Evolutionary conservation across 2,797 vertebrate genomes (phyloP).

Genomic region (Pyrrhura leucotis): DNA sequence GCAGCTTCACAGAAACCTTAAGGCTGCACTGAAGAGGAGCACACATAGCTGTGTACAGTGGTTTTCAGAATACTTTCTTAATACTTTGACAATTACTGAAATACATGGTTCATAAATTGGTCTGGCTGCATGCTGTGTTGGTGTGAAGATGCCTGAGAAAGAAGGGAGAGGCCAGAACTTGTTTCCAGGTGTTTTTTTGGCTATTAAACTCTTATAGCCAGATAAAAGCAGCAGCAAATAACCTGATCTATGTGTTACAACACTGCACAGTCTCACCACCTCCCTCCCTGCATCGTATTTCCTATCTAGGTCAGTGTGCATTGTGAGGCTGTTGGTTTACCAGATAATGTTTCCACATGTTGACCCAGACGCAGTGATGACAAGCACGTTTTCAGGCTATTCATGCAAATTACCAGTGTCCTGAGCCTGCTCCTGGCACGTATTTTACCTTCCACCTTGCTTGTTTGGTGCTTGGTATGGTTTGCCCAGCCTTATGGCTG

Average conservation of each 20-base stretch:
- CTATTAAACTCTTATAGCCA: not conserved
- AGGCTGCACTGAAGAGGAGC: not conserved
- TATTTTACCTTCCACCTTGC: not conserved
- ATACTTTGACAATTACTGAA: not conserved
- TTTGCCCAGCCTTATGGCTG: not conserved
- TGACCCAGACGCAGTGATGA: not conserved
- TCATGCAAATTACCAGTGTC: not conserved
- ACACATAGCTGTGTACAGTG: not conserved
- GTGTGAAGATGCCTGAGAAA: not conserved
- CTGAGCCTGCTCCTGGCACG: not conserved
- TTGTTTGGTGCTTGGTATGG: not conserved
- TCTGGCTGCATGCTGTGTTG: not conserved
- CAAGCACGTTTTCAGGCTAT: not conserved
- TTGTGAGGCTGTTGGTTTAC: not conserved
- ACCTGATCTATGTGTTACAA: not conserved
- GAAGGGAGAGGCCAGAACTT: conserved; percentile 1
- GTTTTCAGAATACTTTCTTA: conserved; percentile 30
- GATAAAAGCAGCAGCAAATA: conserved; percentile 34
- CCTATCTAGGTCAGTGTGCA: conserved; percentile 54
- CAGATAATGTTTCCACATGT: conserved; percentile 26
- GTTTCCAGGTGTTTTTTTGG: conserved; percentile 24
- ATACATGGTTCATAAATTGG: not conserved
- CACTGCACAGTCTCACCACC: not conserved
- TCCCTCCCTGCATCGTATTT: conserved; percentile 3
- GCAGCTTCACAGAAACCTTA: not conserved